phyloP scores from a whole-genome alignment of 2,113 vertebrate genomes.

The Eurypyga helias region DNA sequence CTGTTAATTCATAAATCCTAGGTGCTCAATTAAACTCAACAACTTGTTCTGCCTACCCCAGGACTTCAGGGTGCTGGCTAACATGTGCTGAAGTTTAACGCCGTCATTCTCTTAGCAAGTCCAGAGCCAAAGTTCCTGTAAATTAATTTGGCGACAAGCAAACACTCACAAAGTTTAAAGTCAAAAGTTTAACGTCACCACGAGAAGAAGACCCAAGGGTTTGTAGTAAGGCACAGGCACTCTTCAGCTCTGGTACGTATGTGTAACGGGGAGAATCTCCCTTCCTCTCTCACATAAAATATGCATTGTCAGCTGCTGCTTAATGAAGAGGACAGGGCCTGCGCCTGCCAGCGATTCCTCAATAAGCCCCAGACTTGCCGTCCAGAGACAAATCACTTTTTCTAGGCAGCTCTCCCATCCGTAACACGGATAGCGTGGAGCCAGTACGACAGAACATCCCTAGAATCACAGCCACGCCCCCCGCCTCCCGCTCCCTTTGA shows the following conservation, averaged over 20 bases:
- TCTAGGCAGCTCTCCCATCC: neutral
- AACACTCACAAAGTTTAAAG: neutral
- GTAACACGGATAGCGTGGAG: rapidly evolving
- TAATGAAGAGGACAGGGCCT: neutral
- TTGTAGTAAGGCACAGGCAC: neutral
- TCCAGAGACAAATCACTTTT: neutral
- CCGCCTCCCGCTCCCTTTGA: neutral
- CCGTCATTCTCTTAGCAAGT: neutral
- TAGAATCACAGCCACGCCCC: rapidly evolving
- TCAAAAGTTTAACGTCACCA: neutral
- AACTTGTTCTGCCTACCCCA: neutral
- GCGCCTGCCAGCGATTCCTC: neutral
- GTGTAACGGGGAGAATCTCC: neutral
- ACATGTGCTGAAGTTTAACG: rapidly evolving
- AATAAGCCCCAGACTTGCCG: neutral
- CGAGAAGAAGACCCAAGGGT: neutral
- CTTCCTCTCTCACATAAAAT: neutral
- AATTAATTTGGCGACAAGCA: neutral
- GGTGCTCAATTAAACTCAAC: neutral
- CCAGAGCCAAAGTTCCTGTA: neutral
- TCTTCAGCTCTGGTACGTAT: neutral
- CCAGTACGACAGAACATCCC: neutral
- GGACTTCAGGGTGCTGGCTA: neutral
- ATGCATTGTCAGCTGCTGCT: neutral
- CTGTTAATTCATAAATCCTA: neutral